These are phyloP conservation scores for Illadopsis cleaveri DNA, from an alignment of 2,113 vertebrate genomes.

Conservation along the genomic window DNA sequence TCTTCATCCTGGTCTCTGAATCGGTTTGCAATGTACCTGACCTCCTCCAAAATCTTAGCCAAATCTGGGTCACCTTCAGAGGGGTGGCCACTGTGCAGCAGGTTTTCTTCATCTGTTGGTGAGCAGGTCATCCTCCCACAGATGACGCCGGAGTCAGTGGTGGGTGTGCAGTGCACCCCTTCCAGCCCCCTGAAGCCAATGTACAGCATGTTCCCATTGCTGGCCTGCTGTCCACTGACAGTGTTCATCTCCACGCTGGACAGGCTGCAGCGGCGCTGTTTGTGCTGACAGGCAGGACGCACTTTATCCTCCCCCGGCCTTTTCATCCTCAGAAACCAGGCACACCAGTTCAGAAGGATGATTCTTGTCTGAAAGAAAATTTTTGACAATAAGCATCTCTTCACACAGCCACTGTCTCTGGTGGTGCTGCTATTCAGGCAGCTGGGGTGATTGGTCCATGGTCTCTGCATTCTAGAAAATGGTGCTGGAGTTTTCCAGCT, in stretches of 20 bases:
- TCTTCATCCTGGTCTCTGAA: constrained; percentile 89
- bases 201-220: constrained; percentile 86
- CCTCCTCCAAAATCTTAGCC: constrained; percentile 89
- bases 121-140: constrained; percentile 83
- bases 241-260: constrained; percentile 83
- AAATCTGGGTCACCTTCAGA: constrained; percentile 81
- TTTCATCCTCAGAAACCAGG: constrained; percentile 97
- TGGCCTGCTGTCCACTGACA: constrained; percentile 66
- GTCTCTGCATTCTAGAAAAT: background rate
- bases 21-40: constrained; percentile 88
- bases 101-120: constrained; percentile 81
- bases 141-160: constrained; percentile 85
- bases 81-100: constrained; percentile 76
- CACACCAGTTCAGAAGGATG: constrained; percentile 94
- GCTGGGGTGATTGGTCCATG: background rate
- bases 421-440: background rate
- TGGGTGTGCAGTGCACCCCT: constrained; percentile 80
- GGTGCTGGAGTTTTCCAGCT: background rate
- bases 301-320: constrained; percentile 88
- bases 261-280: constrained; percentile 80
- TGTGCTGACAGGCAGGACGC: constrained; percentile 84
- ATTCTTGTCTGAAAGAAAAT: constrained; percentile 83
- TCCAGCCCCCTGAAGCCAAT: constrained; percentile 86
- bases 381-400: background rate
- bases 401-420: background rate